Conservation (phyloP, 2,113 vertebrate species). For the Saccopteryx leptura region DNA sequence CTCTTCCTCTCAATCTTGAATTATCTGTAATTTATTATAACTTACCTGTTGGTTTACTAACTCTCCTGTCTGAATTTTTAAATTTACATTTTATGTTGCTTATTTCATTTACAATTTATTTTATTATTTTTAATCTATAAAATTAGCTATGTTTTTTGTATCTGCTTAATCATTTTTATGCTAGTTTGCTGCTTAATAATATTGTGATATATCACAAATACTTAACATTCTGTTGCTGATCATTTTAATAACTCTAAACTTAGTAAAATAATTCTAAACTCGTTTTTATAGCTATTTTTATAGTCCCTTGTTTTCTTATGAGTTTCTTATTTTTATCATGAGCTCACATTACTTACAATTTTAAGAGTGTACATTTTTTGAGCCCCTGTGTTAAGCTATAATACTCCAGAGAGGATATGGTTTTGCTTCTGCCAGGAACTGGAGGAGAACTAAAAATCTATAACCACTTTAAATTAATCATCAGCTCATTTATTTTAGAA, state of each 20-base stretch:
- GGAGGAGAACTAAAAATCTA: not conserved
- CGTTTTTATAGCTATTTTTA: not conserved
- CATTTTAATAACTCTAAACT: not conserved
- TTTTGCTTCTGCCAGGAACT: not conserved
- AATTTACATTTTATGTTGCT: not conserved
- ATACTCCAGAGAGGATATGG: not conserved
- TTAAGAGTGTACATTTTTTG: not conserved
- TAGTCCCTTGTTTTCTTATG: not conserved
- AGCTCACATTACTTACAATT: not conserved
- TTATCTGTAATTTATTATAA: not conserved
- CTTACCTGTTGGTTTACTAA: not conserved
- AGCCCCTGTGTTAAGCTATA: not conserved
- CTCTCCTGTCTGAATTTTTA: not conserved
- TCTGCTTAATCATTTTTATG: not conserved
- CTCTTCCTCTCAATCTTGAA: not conserved
- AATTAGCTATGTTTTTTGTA: not conserved
- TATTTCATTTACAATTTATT: not conserved
- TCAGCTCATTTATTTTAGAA: not conserved
- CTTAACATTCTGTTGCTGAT: not conserved
- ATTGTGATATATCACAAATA: not conserved
- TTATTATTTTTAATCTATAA: not conserved
- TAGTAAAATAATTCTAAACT: not conserved
- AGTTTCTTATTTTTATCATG: not conserved
- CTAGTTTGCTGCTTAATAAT: not conserved
- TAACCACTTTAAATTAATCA: constrained; percentile 28